A percentile compares a stretch with the other conserved stretches of the same genome.
Evolutionary conservation across 2,797 vertebrate genomes (phyloP).

Genomic region (Parauchenoglanis ngamensis): DNA sequence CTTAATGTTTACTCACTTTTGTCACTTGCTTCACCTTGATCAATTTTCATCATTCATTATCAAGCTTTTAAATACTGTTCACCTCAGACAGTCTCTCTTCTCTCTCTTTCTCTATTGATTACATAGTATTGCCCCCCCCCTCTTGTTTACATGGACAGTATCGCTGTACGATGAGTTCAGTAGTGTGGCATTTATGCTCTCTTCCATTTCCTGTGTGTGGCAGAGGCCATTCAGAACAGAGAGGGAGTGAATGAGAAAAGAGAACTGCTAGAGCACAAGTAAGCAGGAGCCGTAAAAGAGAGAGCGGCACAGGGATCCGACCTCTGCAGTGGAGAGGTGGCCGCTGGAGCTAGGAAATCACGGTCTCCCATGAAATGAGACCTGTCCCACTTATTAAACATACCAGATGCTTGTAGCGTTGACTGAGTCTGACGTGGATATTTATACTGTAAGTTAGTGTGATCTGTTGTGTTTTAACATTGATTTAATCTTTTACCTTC

Average conservation of each 20-base stretch:
- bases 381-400: slow-evolving; percentile 55
- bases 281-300: slow-evolving; percentile 19
- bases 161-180: slow-evolving; percentile 38
- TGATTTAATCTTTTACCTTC: background rate
- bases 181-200: slow-evolving; percentile 40
- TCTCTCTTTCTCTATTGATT: background rate
- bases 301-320: slow-evolving; percentile 28
- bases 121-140: background rate
- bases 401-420: slow-evolving; percentile 48
- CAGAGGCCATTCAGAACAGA: slow-evolving; percentile 41
- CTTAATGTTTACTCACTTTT: background rate
- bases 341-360: slow-evolving; percentile 51
- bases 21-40: background rate
- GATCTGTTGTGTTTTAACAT: background rate
- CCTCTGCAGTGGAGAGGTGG: slow-evolving; percentile 40
- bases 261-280: slow-evolving; percentile 26
- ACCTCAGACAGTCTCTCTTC: background rate
- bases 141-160: slow-evolving; percentile 35
- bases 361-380: slow-evolving; percentile 50
- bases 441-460: background rate
- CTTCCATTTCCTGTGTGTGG: slow-evolving; percentile 51
- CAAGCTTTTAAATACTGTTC: slow-evolving; percentile 12
- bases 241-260: slow-evolving; percentile 10
- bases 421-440: background rate
- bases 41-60: background rate